A percentile compares a stretch with the other conserved stretches of the same genome.
Evolutionary conservation across 2,888 invertebrate species (phyloP).

Genomic region (Mythimna lalbum): DNA sequence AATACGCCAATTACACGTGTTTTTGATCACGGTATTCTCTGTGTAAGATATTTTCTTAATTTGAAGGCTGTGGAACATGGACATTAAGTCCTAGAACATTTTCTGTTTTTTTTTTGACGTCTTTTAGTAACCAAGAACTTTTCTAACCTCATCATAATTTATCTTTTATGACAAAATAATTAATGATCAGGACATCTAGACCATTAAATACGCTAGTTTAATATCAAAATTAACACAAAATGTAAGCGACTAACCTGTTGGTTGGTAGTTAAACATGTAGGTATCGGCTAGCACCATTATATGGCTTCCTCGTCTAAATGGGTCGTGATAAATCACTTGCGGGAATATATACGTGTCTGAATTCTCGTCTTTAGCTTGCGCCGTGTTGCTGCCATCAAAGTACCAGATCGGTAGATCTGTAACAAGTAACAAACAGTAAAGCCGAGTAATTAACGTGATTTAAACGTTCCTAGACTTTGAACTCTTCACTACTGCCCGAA

Average conservation of each 20-base stretch:
- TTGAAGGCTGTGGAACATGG: too few species aligned
- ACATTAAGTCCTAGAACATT: too few species aligned
- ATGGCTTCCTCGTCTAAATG: conserved; percentile 94
- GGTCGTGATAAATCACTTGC: conserved; percentile 94
- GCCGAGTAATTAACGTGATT: conserved; percentile 53
- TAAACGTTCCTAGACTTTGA: conserved; percentile 50
- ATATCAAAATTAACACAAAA: neutral
- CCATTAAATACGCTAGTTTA: neutral
- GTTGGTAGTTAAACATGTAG: conserved; percentile 91
- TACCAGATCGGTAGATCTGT: conserved; percentile 94
- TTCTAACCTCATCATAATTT: too few species aligned
- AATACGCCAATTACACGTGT: neutral
- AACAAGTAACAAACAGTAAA: conserved; percentile 71
- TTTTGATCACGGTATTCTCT: neutral
- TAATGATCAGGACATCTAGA: too few species aligned
- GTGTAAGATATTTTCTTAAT: too few species aligned
- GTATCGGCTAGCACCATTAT: conserved; percentile 95
- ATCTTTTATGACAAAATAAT: too few species aligned
- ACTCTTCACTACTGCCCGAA: conserved; percentile 18
- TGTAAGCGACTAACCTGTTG: conserved; percentile 75
- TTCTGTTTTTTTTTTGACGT: too few species aligned
- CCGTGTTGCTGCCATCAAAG: conserved; percentile 94
- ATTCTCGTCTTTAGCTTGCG: conserved; percentile 92
- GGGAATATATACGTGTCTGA: conserved; percentile 95
- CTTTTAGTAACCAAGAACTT: too few species aligned